Evolutionary conservation across 2,113 vertebrate species (phyloP), one percentile per base, ranked within the genome.

Genomic region (Connochaetes taurinus): DNA sequence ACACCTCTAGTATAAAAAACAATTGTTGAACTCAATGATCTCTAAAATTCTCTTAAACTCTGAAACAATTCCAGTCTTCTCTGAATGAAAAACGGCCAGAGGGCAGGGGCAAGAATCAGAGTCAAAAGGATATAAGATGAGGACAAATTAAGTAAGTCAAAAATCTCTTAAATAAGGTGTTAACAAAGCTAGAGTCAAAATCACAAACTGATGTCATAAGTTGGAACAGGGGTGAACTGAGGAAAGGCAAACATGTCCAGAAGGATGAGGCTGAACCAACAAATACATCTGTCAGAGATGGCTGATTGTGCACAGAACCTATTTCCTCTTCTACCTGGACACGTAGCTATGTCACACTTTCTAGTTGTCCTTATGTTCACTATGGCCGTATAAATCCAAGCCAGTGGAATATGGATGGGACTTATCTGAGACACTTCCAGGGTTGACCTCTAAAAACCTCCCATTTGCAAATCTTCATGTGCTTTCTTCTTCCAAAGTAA

Each of bases 31-130:
- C 15, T 74, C 74, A 85, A 57, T 64, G 25, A 95, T 90, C 47
- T 88, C 82, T 93, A 92, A 95, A 62, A 91, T 82, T 90, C 64
- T 97, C 83, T 89, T 90, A 86, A 90, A 85, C 29, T 47, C 36
- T 82, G 45, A 95, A 96, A 87, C 31, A 74, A 74, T 84, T 94
- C 90, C 80, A 80, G 85, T 89, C 76, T 89, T 87, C 55, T 96
- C 86, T 74, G 45, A 94, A 76, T 88, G 47, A 74, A 94, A 88
- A 40, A 81, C 53, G 31, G 21, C 17, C 67, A 90, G 58, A 86
- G 40, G 36, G 19, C 45, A 87, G 12, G 29, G 84, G 87, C 62
- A 84, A 96, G 33, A 93, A 80, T 92, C 52, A 87, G 50, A 58
- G 55, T 87, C 71, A 31, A 62, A n/a, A 74, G 36, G 33, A 27